Evolutionary conservation across 1,140 invertebrate species (phyloP).

Genomic region (Adoxophyes honmai): DNA sequence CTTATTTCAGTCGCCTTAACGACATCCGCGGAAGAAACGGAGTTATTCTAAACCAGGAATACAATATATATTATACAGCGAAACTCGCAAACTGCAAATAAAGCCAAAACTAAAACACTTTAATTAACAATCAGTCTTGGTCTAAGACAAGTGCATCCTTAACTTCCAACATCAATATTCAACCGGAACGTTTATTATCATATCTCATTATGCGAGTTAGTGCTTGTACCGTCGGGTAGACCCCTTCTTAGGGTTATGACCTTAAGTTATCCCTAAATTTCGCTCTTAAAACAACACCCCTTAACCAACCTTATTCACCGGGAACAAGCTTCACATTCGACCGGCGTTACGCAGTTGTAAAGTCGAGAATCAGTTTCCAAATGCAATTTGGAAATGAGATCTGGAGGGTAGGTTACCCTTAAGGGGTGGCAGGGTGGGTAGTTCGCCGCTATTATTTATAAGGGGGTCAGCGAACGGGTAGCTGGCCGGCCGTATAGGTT

Average conservation of each 20-base stretch:
- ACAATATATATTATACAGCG: no score
- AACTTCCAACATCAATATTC: constrained; percentile 74
- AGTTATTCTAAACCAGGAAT: no score
- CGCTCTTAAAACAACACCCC: constrained; percentile 37
- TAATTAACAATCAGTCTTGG: constrained; percentile 41
- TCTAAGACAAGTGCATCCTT: constrained; percentile 65
- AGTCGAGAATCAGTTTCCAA: constrained; percentile 70
- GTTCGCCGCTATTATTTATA: constrained; percentile 75
- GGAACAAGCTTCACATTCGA: constrained; percentile 38
- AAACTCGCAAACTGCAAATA: no score
- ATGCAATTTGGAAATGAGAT: constrained; percentile 76
- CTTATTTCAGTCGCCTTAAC: no score
- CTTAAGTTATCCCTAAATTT: constrained; percentile 61
- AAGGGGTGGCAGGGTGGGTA: constrained; percentile 47
- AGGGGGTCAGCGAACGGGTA: constrained; percentile 70
- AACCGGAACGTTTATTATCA: constrained; percentile 73
- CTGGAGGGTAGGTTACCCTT: constrained; percentile 69
- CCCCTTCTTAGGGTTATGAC: constrained; percentile 72
- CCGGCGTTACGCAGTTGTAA: constrained; percentile 44
- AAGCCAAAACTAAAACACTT: not conserved
- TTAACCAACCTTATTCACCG: constrained; percentile 30
- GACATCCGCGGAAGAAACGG: no score
- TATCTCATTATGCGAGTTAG: constrained; percentile 77
- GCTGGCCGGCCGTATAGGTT: constrained; percentile 47
- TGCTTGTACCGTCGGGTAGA: constrained; percentile 62